These are phyloP conservation scores for Pedionomus torquatus DNA, from an alignment of 2,113 vertebrate genomes.

Conservation along the genomic window DNA sequence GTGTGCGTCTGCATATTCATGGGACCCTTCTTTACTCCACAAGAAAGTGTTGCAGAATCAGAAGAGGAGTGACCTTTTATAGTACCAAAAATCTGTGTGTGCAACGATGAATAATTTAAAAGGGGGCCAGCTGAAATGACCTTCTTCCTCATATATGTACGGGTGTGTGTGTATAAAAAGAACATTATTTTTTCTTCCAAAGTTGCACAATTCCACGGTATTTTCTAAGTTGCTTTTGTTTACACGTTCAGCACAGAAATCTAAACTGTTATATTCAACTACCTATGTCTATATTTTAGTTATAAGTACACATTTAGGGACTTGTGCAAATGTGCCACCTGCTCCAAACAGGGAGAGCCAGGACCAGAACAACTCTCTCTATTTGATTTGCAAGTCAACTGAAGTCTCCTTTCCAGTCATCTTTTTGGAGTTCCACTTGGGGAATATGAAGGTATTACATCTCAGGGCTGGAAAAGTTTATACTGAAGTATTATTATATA, in stretches of 20 bases:
- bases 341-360: neutral
- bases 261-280: neutral
- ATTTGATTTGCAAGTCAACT: neutral
- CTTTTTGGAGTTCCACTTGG: neutral
- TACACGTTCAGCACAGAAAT: constrained; percentile 35
- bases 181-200: constrained; percentile 29
- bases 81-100: constrained; percentile 47
- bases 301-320: neutral
- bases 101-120: constrained; percentile 74
- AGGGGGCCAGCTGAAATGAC: constrained; percentile 13
- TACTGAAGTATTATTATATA: neutral
- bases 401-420: neutral
- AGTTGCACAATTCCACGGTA: neutral
- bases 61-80: constrained; percentile 77
- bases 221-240: constrained; percentile 25
- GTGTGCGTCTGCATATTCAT: constrained; percentile 89
- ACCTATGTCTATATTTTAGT: neutral
- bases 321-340: neutral
- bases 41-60: constrained; percentile 48
- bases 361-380: neutral
- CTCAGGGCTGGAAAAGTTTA: neutral
- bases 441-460: neutral
- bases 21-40: constrained; percentile 56
- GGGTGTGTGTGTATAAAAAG: neutral
- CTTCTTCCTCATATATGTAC: neutral